Conservation (phyloP, 2,113 vertebrate genomes). For the Numida meleagris region DNA sequence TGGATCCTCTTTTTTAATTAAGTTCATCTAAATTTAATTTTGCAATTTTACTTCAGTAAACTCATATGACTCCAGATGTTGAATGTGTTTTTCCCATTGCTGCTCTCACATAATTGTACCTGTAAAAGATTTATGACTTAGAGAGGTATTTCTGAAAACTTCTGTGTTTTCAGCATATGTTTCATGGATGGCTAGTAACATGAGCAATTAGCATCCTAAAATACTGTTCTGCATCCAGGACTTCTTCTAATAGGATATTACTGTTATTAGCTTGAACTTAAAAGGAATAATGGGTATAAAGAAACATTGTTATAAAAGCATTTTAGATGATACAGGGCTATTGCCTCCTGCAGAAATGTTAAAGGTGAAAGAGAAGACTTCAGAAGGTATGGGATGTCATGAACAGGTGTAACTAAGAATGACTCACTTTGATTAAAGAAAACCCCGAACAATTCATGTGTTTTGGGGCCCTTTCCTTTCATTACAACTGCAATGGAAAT, state of each 20-base stretch:
- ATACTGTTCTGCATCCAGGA: slow-evolving; percentile 11
- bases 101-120: slow-evolving; percentile 81
- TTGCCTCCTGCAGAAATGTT: neutral
- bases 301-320: slow-evolving; percentile 35
- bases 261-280: slow-evolving; percentile 69
- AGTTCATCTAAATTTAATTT: slow-evolving; percentile 89
- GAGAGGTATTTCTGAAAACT: slow-evolving; percentile 78
- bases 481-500: neutral
- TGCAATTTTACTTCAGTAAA: slow-evolving; percentile 87
- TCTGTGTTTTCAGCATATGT: slow-evolving; percentile 69
- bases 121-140: slow-evolving; percentile 86
- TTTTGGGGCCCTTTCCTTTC: neutral
- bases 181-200: slow-evolving; percentile 71
- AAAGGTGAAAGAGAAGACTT: slow-evolving; percentile 2
- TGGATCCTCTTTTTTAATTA: slow-evolving; percentile 82
- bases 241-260: slow-evolving; percentile 58
- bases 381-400: neutral
- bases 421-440: neutral
- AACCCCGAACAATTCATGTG: neutral
- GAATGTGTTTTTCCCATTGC: slow-evolving; percentile 77
- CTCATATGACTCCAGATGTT: slow-evolving; percentile 84
- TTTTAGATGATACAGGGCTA: slow-evolving; percentile 8
- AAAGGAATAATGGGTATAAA: slow-evolving; percentile 65
- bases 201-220: slow-evolving; percentile 67
- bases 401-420: neutral